phyloP scores from a whole-genome alignment of 2,888 invertebrate species.

The Ophraella communa region DNA sequence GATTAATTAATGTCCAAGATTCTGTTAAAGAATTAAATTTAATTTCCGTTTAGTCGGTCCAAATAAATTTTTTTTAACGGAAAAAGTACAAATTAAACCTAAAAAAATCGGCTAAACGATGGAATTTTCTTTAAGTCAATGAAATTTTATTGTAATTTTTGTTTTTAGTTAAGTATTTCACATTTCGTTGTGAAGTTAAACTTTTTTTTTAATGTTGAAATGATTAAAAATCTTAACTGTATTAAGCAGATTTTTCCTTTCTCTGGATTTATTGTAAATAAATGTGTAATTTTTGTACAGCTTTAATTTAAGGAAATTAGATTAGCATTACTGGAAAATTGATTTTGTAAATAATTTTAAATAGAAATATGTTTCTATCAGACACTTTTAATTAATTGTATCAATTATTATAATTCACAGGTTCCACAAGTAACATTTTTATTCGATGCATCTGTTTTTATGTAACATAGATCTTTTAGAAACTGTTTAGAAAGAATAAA shows the following conservation, averaged over 20 bases:
- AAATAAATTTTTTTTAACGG: too few relatives aligned
- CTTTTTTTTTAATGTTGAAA: neutral
- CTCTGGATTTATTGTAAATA: neutral
- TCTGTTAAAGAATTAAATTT: too few relatives aligned
- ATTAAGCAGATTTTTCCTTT: too few relatives aligned
- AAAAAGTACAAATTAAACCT: too few relatives aligned
- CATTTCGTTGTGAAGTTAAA: neutral
- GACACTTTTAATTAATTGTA: slow-evolving; percentile 18
- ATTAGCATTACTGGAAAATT: slow-evolving; percentile 12
- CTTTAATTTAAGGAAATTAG: slow-evolving; percentile 10
- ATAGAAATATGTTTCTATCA: slow-evolving; percentile 16
- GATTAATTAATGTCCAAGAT: too few relatives aligned
- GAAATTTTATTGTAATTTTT: neutral
- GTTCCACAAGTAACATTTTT: slow-evolving; percentile 1
- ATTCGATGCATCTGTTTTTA: slow-evolving; percentile 12
- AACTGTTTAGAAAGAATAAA: slow-evolving; percentile 12
- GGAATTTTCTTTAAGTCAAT: neutral
- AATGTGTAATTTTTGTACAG: slow-evolving; percentile 21
- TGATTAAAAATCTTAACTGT: too few relatives aligned
- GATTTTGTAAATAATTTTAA: slow-evolving; percentile 17
- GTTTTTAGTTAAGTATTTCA: neutral
- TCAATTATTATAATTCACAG: slow-evolving; percentile 21
- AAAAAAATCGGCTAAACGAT: too few relatives aligned
- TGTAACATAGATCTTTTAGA: slow-evolving; percentile 14
- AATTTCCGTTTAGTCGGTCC: too few relatives aligned